These are phyloP conservation scores for Ophioninae sp. DNA, from an alignment of 2,888 invertebrate genomes.

Conservation along the genomic window DNA sequence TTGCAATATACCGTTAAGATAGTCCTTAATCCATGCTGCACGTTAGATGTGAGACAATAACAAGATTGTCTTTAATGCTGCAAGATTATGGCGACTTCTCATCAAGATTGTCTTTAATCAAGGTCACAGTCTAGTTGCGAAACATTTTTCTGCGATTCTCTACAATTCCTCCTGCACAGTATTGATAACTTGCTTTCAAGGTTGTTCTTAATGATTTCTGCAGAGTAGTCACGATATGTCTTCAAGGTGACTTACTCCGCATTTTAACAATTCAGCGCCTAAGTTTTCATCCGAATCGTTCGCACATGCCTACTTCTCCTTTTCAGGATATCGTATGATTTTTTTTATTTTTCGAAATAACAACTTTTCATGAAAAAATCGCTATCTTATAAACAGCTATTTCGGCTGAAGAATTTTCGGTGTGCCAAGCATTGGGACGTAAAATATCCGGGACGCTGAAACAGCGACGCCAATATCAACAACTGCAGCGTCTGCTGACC, in stretches of 20 bases:
- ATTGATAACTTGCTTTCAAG: background rate
- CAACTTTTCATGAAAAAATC: background rate
- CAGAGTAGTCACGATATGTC: background rate
- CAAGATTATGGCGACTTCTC: background rate
- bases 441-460: constrained; percentile 29
- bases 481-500: constrained; percentile 27
- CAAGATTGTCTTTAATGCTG: no score
- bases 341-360: background rate
- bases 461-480: constrained; percentile 33
- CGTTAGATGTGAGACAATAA: no score
- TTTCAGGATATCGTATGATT: background rate
- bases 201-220: background rate
- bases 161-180: no score
- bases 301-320: background rate
- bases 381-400: background rate
- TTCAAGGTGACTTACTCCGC: background rate
- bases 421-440: background rate
- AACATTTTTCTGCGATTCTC: no score
- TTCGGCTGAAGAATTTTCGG: constrained; percentile 3
- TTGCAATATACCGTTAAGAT: no score
- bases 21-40: no score
- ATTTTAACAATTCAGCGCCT: background rate
- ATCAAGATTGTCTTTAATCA: background rate
- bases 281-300: background rate
- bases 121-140: background rate